Base-by-base conservation (phyloP, 2,113 vertebrate species). In the sheep (Ovis aries) region DNA sequence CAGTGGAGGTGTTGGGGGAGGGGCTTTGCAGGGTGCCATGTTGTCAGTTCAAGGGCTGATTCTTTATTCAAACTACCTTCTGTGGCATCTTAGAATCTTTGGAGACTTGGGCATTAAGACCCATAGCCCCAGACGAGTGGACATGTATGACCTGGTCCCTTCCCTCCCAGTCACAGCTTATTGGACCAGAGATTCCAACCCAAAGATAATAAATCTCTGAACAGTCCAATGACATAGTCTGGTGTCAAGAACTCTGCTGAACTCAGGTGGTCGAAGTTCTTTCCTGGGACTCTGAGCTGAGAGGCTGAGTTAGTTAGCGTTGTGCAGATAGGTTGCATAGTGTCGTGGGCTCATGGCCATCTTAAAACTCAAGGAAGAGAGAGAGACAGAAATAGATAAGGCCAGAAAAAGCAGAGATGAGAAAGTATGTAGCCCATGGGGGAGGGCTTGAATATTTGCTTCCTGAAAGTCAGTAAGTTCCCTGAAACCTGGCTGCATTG, bases 1-100 rank as follows among this genome's bases (percentile, higher is more conserved):
- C 0, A 2, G 55, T 40, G 31, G 10, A 21, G 33, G 6, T 74
- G 23, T 71, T 36, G 17, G 15, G 48, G 40, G 13, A 0, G 23
- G 36, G 7, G 11, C 27, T 93, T 92, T 74, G 81, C 25, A 52
- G 33, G 87, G 6, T 2, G 1, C 80, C 40, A 23, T 27, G 40
- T 36, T 94, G 80, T 71, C 53, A 50, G 7, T 16, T 48, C 10
- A 6, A 36, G 27, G 33, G 3, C 50, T 88, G 29, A 57, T 2
- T 77, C 52, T 86, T 87, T 50, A 45, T 60, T 87, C 84, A 81
- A 5, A 36, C 43, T 27, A 48, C 43, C 48, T n/a, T 88, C 27
- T n/a, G 23, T 64, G 31, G 14, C 11, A 84, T 45, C 40, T 23
- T 82, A 19, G 31, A n/a, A 55, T 17, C 48, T 82, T 10, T 53